Evolutionary conservation across 1,140 invertebrate genomes (phyloP).

Genomic region (Neodiprion fabricii): DNA sequence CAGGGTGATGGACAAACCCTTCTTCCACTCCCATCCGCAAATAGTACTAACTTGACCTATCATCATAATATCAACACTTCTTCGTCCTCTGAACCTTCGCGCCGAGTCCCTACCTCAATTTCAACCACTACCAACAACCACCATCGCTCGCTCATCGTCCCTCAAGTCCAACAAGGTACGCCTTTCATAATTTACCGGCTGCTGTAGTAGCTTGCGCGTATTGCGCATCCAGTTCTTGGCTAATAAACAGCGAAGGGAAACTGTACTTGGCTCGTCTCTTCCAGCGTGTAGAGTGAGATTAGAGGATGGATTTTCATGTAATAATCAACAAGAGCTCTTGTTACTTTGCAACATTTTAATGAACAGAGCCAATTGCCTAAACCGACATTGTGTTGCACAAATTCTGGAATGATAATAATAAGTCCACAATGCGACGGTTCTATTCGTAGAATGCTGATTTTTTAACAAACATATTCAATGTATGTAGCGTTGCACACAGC

Average conservation of each 20-base stretch:
- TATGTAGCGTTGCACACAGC: constrained; percentile 1
- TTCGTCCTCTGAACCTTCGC: constrained; percentile 48
- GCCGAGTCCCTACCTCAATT: constrained; percentile 47
- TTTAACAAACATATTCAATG: background rate
- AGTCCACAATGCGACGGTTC: background rate
- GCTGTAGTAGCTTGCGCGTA: constrained; percentile 4
- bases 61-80: constrained; percentile 47
- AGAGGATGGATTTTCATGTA: background rate
- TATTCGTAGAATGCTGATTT: background rate
- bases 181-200: constrained; percentile 12
- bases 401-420: background rate
- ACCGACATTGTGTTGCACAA: background rate
- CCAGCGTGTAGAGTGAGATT: constrained; percentile 2
- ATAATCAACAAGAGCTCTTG: background rate
- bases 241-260: constrained; percentile 1
- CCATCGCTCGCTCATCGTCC: constrained; percentile 46
- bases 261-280: constrained; percentile 4
- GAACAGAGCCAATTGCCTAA: background rate
- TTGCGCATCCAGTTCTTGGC: background rate
- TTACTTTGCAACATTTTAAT: background rate
- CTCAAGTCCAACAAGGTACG: constrained; percentile 48
- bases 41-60: constrained; percentile 29
- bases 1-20: constrained; percentile 56
- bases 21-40: constrained; percentile 34
- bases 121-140: constrained; percentile 48